Percentiles rank a stretch among this genome's conserved stretches.
These are phyloP conservation scores for Penaeus monodon DNA, from an alignment of 2,888 invertebrate genomes.

Conservation along the genomic window DNA sequence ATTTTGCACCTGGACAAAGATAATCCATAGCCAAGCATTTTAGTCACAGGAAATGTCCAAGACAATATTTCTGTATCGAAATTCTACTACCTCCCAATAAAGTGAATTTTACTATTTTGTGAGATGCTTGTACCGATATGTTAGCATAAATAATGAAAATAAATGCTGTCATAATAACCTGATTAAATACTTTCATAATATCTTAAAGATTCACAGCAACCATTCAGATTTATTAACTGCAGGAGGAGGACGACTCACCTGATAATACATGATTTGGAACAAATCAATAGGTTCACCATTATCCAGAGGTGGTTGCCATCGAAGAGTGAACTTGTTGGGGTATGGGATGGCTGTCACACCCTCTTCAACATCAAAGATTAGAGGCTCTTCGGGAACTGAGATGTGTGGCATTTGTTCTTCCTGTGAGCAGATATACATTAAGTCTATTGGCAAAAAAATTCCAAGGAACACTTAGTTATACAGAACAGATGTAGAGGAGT, in stretches of 20 bases:
- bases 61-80: no score
- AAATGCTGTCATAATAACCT: no score
- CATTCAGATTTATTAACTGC: no score
- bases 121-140: no score
- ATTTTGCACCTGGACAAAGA: conserved; percentile 66
- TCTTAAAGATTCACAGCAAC: no score
- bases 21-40: neutral
- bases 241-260: conserved; percentile 74
- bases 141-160: no score
- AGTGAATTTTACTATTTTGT: no score
- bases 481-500: neutral
- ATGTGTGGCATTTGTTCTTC: conserved; percentile 77
- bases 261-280: conserved; percentile 85
- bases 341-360: conserved; percentile 76
- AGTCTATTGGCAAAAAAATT: neutral
- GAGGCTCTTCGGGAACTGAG: conserved; percentile 82
- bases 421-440: conserved; percentile 14
- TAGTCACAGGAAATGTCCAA: no score
- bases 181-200: no score
- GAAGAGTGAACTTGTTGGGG: conserved; percentile 83
- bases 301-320: conserved; percentile 88
- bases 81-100: no score
- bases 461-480: neutral
- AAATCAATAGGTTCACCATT: conserved; percentile 90
- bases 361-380: conserved; percentile 74